Evolutionary conservation across 2,888 invertebrate species (phyloP).

Genomic region (Parascotia fuliginaria): DNA sequence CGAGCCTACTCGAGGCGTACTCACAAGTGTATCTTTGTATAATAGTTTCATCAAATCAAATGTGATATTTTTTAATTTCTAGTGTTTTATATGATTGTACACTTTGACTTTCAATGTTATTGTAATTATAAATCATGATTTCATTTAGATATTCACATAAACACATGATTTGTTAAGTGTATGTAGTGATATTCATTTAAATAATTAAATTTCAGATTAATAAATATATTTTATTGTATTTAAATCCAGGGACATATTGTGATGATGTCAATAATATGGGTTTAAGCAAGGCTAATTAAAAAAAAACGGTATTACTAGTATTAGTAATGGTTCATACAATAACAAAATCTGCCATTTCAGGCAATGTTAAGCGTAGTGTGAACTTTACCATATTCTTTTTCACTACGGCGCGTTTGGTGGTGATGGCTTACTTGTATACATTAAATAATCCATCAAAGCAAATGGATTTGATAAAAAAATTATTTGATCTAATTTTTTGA

Average conservation of each 20-base stretch:
- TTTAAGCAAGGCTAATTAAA: not conserved
- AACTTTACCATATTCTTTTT: too few species aligned
- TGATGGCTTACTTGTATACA: too few species aligned
- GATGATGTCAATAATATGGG: not conserved
- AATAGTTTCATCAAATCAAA: conserved; percentile 51
- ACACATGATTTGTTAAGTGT: conserved; percentile 9
- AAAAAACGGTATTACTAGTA: not conserved
- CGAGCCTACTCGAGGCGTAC: conserved; percentile 25
- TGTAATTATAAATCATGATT: conserved; percentile 20
- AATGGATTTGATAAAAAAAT: too few species aligned
- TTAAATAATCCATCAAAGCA: too few species aligned
- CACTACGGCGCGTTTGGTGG: too few species aligned
- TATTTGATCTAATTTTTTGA: too few species aligned
- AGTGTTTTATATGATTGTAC: conserved; percentile 45
- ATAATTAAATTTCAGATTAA: conserved; percentile 4
- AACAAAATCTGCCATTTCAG: too few species aligned
- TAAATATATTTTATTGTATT: not conserved
- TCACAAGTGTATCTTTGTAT: conserved; percentile 28
- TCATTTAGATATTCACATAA: conserved; percentile 17
- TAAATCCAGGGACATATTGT: not conserved
- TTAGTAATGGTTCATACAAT: too few species aligned
- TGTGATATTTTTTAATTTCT: conserved; percentile 57
- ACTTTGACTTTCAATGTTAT: conserved; percentile 18
- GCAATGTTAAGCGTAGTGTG: too few species aligned
- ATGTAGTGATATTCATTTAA: not conserved